Percentiles rank a stretch among this genome's conserved stretches.
Evolutionary conservation across 2,113 vertebrate genomes (phyloP).

Genomic region (Manacus vitellinus): DNA sequence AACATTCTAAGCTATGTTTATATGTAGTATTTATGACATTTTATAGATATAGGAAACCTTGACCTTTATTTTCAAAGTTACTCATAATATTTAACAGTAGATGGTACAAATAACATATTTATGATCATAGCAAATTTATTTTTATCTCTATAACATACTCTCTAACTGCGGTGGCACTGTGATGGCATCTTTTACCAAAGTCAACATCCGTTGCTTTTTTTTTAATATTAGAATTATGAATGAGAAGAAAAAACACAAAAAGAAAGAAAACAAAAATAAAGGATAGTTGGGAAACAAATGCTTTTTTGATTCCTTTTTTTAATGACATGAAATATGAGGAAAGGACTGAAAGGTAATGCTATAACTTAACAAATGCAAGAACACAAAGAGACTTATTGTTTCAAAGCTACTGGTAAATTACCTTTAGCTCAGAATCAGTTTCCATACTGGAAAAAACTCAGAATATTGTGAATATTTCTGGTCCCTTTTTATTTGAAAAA

Average conservation of each 20-base stretch:
- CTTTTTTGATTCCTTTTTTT: background rate
- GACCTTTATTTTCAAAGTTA: background rate
- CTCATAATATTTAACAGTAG: background rate
- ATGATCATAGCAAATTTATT: background rate
- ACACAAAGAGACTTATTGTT: background rate
- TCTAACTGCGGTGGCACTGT: background rate
- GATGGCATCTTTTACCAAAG: background rate
- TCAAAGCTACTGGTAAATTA: background rate
- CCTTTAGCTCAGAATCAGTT: background rate
- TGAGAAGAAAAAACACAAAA: background rate
- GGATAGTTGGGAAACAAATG: background rate
- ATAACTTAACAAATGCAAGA: background rate
- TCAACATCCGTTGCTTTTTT: fast-evolving
- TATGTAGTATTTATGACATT: background rate
- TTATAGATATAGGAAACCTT: background rate
- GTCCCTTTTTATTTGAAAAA: background rate
- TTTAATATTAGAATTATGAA: background rate
- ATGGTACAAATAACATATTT: background rate
- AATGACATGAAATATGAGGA: background rate
- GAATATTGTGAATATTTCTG: background rate
- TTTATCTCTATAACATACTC: background rate
- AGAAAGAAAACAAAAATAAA: background rate
- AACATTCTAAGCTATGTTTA: background rate
- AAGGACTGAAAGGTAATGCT: background rate
- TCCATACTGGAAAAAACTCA: background rate